A percentile compares a stretch with the other conserved stretches of the same genome.
Conservation (phyloP, 2,888 invertebrate genomes). For the Theretra japonica region DNA sequence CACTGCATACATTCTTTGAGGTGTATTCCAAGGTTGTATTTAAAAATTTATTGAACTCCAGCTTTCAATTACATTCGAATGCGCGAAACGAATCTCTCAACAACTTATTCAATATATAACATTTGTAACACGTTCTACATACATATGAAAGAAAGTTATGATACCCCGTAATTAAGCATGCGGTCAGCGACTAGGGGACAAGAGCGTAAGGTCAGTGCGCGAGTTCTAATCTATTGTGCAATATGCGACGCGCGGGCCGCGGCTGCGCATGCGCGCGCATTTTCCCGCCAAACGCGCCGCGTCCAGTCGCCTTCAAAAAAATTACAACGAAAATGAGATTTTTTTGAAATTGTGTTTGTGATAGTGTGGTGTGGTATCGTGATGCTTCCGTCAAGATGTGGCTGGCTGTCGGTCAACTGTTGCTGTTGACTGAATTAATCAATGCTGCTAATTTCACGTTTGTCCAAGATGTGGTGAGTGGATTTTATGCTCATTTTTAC, state of each 20-base stretch:
- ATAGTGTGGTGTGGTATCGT: constrained; percentile 58
- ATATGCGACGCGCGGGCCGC: constrained; percentile 66
- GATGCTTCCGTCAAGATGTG: constrained; percentile 72
- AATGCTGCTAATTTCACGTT: constrained; percentile 61
- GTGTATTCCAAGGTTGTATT: too few relatives aligned
- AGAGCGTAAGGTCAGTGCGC: constrained; percentile 53
- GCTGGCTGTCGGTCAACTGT: constrained; percentile 65
- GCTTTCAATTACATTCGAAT: too few relatives aligned
- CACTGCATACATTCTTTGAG: too few relatives aligned
- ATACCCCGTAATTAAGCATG: constrained; percentile 6
- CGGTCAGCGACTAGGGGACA: constrained; percentile 41
- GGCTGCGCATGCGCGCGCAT: constrained; percentile 72
- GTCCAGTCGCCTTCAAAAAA: constrained; percentile 61
- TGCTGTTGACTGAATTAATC: constrained; percentile 65
- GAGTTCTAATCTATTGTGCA: constrained; percentile 69
- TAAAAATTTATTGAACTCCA: too few relatives aligned
- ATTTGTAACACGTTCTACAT: not conserved
- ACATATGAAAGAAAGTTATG: not conserved
- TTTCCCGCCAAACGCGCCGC: constrained; percentile 77
- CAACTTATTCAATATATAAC: too few relatives aligned
- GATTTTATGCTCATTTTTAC: constrained; percentile 19
- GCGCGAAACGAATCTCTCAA: too few relatives aligned
- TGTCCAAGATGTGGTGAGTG: constrained; percentile 66
- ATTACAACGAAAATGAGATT: constrained; percentile 22
- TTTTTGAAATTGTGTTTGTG: constrained; percentile 21